phyloP scores from a whole-genome alignment of 2,888 invertebrate species.

The Adineta ricciae region DNA sequence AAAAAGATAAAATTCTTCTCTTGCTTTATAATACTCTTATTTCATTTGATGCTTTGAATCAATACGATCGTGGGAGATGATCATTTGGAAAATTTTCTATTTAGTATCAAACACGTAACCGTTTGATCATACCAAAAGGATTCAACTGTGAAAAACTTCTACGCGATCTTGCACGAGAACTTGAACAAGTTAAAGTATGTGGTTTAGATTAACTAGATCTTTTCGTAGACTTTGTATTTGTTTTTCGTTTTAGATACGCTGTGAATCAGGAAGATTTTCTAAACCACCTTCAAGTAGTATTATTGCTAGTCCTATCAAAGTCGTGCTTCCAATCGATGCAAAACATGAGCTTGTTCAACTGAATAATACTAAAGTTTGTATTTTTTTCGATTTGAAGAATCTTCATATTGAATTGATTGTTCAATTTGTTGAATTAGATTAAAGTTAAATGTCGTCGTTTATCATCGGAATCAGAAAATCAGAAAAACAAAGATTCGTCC shows the following conservation, averaged over 20 bases:
- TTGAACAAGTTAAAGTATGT: not conserved
- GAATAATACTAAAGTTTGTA: not conserved
- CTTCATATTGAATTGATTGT: no score
- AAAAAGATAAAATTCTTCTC: no score
- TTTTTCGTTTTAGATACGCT: not conserved
- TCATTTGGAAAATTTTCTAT: no score
- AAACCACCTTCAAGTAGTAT: not conserved
- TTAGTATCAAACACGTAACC: conserved; percentile 15
- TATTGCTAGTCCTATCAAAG: not conserved
- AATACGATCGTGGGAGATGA: not conserved
- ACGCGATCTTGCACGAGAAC: not conserved
- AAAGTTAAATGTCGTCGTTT: not conserved
- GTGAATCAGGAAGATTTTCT: not conserved
- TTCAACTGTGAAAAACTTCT: not conserved
- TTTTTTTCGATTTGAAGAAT: not conserved
- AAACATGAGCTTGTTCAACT: not conserved
- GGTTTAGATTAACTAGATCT: not conserved
- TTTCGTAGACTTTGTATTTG: no score
- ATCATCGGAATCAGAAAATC: not conserved
- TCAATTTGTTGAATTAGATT: not conserved
- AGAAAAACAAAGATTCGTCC: not conserved
- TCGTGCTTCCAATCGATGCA: not conserved
- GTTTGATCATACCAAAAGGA: not conserved
- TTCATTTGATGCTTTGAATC: no score
- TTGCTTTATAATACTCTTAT: no score